Evolutionary conservation across 2,888 invertebrate genomes (phyloP), one percentile per base, ranked within the genome.

Genomic region (Labia minor): DNA sequence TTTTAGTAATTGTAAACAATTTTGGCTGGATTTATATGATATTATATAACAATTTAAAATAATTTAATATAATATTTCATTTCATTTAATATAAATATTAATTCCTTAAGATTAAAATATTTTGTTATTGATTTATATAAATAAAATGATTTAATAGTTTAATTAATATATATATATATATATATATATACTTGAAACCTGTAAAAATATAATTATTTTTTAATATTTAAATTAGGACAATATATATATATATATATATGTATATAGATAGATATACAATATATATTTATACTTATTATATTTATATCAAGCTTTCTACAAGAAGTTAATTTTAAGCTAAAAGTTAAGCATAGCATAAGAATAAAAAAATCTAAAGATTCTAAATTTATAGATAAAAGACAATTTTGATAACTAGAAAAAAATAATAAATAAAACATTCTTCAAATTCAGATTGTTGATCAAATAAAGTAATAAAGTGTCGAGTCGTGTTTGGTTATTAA

Each of bases 341-440:
- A 49, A 49, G 2, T 14, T 49, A 49, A 49, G 49, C 49, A 49
- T 49, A n/a, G 49, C 49, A 49, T 10, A 49, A 49, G 14, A 49
- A n/a, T 49, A 16, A 49, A 10, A 49, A 69, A 67, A 66, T 67
- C 68, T 65, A 70, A 33, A 70, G 67, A 66, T 67, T 70, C 68
- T 69, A 64, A 67, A 69, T 70, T 66, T 21, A 69, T 37, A 70
- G 63, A 66, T 66, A 68, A 70, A 66, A 67, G 64, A 18, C 61
- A 67, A n/a, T 61, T 37, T 67, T 65, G 33, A 65, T 70, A 71
- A 65, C 65, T 65, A 68, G 66, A 37, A 66, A 69, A 68, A 67
- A 65, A 61, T 66, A 61, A 20, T 63, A 16, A 11, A 19, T 14
- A 63, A 65, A 67, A 70, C 37, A 11, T 18, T 4, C 37, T 21